Conservation (phyloP, 2,797 vertebrate species). For the Mastacembelus armatus region DNA sequence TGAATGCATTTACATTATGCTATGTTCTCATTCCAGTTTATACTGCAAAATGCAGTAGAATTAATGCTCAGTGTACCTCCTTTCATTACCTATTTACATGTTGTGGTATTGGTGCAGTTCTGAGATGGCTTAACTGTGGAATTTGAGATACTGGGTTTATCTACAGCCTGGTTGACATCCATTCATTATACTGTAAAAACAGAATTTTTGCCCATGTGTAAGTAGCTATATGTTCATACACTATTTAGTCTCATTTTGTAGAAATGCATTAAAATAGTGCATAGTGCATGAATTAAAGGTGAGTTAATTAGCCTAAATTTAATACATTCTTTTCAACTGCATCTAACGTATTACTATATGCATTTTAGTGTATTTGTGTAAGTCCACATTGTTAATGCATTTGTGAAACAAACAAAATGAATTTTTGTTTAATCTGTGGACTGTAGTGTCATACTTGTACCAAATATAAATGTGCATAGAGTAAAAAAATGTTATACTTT, state of each 20-base stretch:
- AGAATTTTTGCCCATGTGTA: slow-evolving; percentile 6
- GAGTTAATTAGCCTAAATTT: slow-evolving; percentile 23
- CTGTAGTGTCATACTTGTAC: slow-evolving; percentile 19
- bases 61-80: slow-evolving; percentile 40
- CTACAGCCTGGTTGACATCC: slow-evolving; percentile 4
- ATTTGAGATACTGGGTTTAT: slow-evolving; percentile 28
- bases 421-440: slow-evolving; percentile 2
- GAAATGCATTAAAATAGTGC: slow-evolving; percentile 45
- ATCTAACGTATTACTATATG: slow-evolving; percentile 31
- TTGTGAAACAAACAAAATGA: slow-evolving; percentile 22
- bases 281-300: slow-evolving; percentile 70
- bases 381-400: slow-evolving; percentile 29
- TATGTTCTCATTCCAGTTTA: slow-evolving; percentile 72
- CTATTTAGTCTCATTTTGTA: slow-evolving; percentile 14
- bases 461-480: slow-evolving; percentile 20
- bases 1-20: slow-evolving; percentile 40
- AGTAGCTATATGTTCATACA: slow-evolving; percentile 30
- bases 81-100: slow-evolving; percentile 43
- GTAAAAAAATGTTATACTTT: slow-evolving; percentile 17
- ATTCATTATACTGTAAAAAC: slow-evolving; percentile 17
- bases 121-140: slow-evolving; percentile 33
- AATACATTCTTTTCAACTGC: slow-evolving; percentile 10
- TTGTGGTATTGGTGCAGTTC: slow-evolving; percentile 55
- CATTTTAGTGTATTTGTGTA: slow-evolving; percentile 44
- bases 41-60: slow-evolving; percentile 48